A percentile compares a stretch with the other conserved stretches of the same genome.
Conservation (phyloP, 2,888 invertebrate species). For the Pyrocoelia pectoralis region DNA sequence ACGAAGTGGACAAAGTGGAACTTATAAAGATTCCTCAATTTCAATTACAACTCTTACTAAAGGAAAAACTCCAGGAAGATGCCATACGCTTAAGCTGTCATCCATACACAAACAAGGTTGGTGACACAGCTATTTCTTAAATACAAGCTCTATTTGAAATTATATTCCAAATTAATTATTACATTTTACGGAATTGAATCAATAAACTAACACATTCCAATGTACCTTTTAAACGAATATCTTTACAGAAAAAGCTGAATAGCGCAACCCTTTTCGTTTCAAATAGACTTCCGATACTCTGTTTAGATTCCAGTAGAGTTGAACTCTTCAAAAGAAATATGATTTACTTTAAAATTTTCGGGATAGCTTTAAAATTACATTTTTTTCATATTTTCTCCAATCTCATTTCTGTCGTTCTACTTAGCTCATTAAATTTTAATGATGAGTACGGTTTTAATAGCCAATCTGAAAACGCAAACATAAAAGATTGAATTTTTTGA, state of each 20-base stretch:
- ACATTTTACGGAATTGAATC: background rate
- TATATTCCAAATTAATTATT: no score
- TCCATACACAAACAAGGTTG: conserved; percentile 93
- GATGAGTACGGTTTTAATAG: background rate
- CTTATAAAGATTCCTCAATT: conserved; percentile 79
- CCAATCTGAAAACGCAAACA: background rate
- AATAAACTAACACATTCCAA: background rate
- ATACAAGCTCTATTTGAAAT: background rate
- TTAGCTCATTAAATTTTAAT: background rate
- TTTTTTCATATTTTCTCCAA: background rate
- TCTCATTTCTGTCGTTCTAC: background rate
- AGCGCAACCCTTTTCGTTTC: conserved; percentile 2
- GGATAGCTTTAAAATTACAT: background rate
- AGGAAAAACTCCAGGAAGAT: conserved; percentile 86
- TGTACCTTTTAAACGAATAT: background rate
- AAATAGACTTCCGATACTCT: background rate
- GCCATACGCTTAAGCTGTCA: conserved; percentile 87
- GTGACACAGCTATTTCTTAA: conserved; percentile 55
- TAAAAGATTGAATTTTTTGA: no score
- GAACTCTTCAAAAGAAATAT: background rate
- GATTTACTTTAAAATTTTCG: background rate
- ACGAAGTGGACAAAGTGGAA: conserved; percentile 83
- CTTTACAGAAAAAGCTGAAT: conserved; percentile 2
- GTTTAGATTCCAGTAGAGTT: background rate
- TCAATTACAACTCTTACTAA: conserved; percentile 81